Evolutionary conservation across 2,888 invertebrate genomes (phyloP).

Genomic region (Epinotia nisella): DNA sequence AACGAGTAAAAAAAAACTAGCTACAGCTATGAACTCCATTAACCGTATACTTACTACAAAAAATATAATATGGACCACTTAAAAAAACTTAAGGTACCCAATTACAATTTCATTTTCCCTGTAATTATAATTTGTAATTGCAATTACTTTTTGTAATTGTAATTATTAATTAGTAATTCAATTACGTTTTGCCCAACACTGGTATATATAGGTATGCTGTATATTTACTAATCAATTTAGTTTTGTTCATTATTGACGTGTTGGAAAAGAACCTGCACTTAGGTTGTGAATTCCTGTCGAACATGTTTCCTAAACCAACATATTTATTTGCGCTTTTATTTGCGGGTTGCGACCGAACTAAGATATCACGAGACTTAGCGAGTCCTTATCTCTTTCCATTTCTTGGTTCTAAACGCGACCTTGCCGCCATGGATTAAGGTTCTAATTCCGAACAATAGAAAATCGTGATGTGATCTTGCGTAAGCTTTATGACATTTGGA

Average conservation of each 20-base stretch:
- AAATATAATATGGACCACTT: too few species aligned
- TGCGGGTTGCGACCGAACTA: conserved; percentile 29
- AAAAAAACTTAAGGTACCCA: too few species aligned
- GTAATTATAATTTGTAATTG: too few species aligned
- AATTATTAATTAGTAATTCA: too few species aligned
- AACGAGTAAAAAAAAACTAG: too few species aligned
- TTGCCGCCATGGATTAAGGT: conserved; percentile 14
- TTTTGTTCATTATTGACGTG: background rate
- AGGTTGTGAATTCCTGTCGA: background rate
- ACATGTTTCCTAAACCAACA: background rate
- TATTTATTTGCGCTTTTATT: conserved; percentile 1
- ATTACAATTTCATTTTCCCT: too few species aligned
- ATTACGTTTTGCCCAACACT: too few species aligned
- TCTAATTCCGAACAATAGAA: conserved; percentile 21
- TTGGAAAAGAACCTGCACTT: background rate
- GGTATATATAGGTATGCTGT: too few species aligned
- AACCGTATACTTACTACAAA: too few species aligned
- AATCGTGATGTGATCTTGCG: conserved; percentile 35
- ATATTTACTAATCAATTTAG: background rate
- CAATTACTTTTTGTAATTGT: too few species aligned
- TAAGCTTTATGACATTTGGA: conserved; percentile 47
- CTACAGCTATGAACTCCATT: too few species aligned
- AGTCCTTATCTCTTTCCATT: background rate
- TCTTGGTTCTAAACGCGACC: conserved; percentile 11
- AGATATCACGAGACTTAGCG: background rate